A percentile compares a stretch with the other conserved stretches of the same genome.
phyloP scores from a whole-genome alignment of 2,797 vertebrate species.

The Cyclopterus lumpus region DNA sequence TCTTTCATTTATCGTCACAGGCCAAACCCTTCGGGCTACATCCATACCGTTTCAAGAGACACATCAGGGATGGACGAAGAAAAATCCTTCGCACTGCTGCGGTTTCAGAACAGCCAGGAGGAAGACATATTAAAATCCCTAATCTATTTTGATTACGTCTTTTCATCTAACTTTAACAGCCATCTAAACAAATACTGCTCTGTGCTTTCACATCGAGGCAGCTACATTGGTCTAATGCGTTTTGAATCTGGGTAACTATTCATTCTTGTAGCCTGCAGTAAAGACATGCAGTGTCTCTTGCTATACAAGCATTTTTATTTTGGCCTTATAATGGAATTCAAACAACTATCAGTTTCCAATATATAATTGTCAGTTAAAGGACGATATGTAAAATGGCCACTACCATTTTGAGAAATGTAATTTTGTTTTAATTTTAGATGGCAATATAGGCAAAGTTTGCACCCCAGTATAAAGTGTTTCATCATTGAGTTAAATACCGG shows the following conservation, averaged over 20 bases:
- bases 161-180: conserved; percentile 54
- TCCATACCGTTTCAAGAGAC: conserved; percentile 34
- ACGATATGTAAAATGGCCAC: neutral
- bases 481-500: conserved; percentile 1
- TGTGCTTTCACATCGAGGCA: conserved; percentile 41
- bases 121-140: conserved; percentile 41
- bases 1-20: conserved; percentile 28
- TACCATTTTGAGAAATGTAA: neutral
- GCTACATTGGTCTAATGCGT: conserved; percentile 39
- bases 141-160: conserved; percentile 54
- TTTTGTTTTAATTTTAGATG: neutral
- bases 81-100: conserved; percentile 7
- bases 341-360: neutral
- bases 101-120: conserved; percentile 56
- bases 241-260: conserved; percentile 39
- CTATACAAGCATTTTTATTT: conserved; percentile 1
- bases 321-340: neutral
- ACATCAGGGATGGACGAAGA: conserved; percentile 32
- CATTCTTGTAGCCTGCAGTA: conserved; percentile 39
- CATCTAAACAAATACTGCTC: conserved; percentile 49
- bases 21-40: conserved; percentile 27
- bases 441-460: neutral
- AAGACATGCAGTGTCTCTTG: conserved; percentile 13
- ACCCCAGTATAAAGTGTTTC: neutral
- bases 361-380: neutral